These are phyloP conservation scores for Poecilia picta DNA, from an alignment of 2,797 vertebrate genomes.

Conservation along the genomic window DNA sequence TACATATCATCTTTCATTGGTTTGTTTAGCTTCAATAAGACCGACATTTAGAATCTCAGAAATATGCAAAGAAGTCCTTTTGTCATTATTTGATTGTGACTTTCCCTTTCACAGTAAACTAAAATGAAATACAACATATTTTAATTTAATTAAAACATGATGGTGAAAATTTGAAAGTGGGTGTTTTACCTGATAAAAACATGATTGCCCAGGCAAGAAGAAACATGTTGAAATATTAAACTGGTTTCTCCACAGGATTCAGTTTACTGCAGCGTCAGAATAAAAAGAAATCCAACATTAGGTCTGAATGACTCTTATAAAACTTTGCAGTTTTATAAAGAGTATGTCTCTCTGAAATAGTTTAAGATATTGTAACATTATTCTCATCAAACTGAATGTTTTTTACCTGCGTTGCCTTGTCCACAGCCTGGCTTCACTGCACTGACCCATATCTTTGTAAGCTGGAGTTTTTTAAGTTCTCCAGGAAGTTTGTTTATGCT, in stretches of 20 bases:
- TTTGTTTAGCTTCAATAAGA: neutral
- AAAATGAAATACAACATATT: neutral
- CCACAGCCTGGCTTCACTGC: neutral
- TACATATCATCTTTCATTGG: neutral
- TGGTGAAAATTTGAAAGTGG: neutral
- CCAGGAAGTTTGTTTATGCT: neutral
- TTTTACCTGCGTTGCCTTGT: neutral
- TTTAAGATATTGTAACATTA: neutral
- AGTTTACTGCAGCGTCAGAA: neutral
- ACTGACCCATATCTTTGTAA: neutral
- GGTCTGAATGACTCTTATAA: neutral
- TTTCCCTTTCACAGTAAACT: neutral
- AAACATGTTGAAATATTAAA: constrained; percentile 30
- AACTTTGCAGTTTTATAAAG: too few species aligned
- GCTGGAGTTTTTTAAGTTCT: neutral
- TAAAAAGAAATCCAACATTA: neutral
- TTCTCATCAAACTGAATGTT: neutral
- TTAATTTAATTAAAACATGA: neutral
- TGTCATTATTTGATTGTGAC: neutral
- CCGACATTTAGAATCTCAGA: neutral
- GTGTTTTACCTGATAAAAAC: constrained; percentile 43
- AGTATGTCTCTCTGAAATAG: neutral
- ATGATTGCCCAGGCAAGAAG: constrained; percentile 39
- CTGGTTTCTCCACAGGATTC: neutral
- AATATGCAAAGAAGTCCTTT: neutral